Evolutionary conservation across 2,888 invertebrate genomes (phyloP), one percentile per base, ranked within the genome.

Genomic region (Rotaria socialis): DNA sequence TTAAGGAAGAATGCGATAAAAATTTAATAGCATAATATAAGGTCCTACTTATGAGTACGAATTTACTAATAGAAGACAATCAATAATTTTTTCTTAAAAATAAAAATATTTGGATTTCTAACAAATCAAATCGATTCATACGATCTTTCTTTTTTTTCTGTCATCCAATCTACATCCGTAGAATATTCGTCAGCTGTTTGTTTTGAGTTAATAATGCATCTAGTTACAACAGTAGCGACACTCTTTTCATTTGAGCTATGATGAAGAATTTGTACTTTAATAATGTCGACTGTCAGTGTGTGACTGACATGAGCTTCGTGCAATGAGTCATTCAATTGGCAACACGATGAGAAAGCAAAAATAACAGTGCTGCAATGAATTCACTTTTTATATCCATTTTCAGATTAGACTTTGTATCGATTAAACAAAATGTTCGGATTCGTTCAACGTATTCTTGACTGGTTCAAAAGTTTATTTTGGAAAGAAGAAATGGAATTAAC

Each of bases 401-500:
- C 16, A 67, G 67, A 67, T 35, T 67, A 35, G 2, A 67, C 1
- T 27, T 50, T 11, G 1, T 35, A 11, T 35, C 35, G 35, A 14
- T 35, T 16, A 27, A 27, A 67, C 22, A 35, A 1, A 75, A 87
- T 86, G 98, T 93, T 98, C 92, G 95, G 96, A 89, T 93, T 98
- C 92, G 96, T 99, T 92, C 97, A 98, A 93, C 94, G 96, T 92
- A 95, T 99, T 92, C 93, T 99, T 91, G 98, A 99, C 93, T 99
- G 99, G 99, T 95, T 99, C 92, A 95, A 96, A 93, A 97, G 96
- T 91, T 94, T 99, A 89, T 99, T 99, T 92, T 99, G 99, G 99
- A 99, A 99, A 93, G 98, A 99, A 92, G 99, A 99, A 93, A 99
- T 99, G 98, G 99, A 99, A 93, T 93, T 99, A 89, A 99, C 99